Evolutionary conservation across 1,140 invertebrate species (phyloP).

Genomic region (Schlechtendalia chinensis): DNA sequence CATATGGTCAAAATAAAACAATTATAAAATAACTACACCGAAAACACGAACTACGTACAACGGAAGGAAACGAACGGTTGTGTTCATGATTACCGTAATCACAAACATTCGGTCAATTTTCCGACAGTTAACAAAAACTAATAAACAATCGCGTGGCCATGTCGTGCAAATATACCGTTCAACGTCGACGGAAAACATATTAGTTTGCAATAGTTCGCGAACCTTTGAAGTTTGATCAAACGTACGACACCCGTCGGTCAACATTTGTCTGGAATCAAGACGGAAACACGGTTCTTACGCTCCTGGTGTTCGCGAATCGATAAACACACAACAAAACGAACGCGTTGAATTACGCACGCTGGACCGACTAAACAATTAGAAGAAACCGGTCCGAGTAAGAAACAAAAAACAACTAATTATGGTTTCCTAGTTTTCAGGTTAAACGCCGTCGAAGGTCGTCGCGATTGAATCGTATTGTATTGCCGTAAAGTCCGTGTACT

Average conservation of each 20-base stretch:
- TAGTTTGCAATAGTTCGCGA: too few species aligned
- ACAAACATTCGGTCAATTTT: neutral
- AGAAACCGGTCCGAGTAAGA: neutral
- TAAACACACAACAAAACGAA: constrained; percentile 19
- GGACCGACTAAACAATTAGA: neutral
- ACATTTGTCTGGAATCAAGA: neutral
- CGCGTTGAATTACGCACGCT: neutral
- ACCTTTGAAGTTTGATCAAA: too few species aligned
- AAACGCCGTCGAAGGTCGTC: constrained; percentile 2
- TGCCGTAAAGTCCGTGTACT: neutral
- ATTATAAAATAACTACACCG: constrained; percentile 2
- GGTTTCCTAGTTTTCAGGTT: constrained; percentile 11
- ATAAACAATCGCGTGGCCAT: too few species aligned
- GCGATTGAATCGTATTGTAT: constrained; percentile 18
- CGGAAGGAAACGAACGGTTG: neutral
- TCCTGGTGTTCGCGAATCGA: neutral
- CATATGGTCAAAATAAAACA: constrained; percentile 30
- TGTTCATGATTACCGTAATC: neutral
- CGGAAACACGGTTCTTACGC: neutral
- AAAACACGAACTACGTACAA: neutral
- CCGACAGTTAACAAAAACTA: neutral
- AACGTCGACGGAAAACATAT: too few species aligned
- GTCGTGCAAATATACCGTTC: too few species aligned
- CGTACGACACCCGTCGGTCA: too few species aligned
- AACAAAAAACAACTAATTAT: constrained; percentile 4